Percentiles rank a stretch among this genome's conserved stretches.
These are phyloP conservation scores for Muntiacus reevesi DNA, from an alignment of 2,113 vertebrate species.

Conservation along the genomic window DNA sequence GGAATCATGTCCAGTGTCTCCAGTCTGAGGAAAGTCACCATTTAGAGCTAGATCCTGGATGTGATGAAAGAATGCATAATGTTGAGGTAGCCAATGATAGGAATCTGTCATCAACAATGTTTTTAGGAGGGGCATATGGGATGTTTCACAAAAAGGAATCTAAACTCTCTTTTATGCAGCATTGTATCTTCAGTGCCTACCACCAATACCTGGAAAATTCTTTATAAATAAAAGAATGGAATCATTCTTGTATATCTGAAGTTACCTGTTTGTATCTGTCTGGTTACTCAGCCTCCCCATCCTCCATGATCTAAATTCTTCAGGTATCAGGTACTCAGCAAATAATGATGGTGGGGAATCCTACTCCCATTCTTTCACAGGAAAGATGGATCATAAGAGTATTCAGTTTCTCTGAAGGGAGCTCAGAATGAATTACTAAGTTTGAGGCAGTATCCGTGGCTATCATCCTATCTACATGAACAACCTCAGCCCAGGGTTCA, in stretches of 20 bases:
- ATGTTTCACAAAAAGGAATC: background rate
- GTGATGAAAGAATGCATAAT: background rate
- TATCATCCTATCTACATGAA: background rate
- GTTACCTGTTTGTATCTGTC: background rate
- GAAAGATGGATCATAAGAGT: background rate
- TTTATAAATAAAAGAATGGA: slow-evolving; percentile 38
- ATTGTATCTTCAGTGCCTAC: background rate
- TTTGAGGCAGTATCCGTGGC: background rate
- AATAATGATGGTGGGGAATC: background rate
- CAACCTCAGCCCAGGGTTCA: background rate
- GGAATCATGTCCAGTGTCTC: background rate
- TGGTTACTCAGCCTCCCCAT: background rate
- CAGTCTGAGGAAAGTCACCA: background rate
- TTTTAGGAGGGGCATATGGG: background rate
- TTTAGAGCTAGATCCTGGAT: background rate
- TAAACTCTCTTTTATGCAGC: background rate
- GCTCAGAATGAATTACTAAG: background rate
- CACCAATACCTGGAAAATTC: background rate
- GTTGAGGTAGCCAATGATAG: background rate
- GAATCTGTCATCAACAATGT: background rate
- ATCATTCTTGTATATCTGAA: background rate
- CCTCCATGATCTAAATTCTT: background rate
- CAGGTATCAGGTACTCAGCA: background rate
- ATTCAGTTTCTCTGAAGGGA: background rate
- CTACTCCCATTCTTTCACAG: background rate